Percentiles rank a stretch among this genome's conserved stretches.
phyloP scores from a whole-genome alignment of 2,797 vertebrate genomes.

The Myotis planiceps region DNA sequence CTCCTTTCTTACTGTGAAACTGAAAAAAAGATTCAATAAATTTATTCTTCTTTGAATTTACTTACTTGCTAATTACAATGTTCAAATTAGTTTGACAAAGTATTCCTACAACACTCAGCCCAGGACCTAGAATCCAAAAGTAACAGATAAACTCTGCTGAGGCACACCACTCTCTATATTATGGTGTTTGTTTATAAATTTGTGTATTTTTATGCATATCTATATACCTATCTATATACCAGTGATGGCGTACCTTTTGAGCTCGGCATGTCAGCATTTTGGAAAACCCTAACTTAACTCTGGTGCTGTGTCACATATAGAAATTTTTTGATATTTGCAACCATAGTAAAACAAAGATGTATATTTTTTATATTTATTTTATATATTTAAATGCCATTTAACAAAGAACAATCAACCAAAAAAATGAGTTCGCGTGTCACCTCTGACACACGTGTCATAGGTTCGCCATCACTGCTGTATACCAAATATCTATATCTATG shows the following conservation, averaged over 20 bases:
- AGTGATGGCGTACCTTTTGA: too few species aligned
- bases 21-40: slow-evolving; percentile 19
- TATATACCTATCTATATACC: neutral
- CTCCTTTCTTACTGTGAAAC: neutral
- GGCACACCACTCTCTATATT: neutral
- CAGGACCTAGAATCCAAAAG: neutral
- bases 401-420: too few species aligned
- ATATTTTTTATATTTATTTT: too few species aligned
- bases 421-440: too few species aligned
- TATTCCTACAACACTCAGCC: neutral
- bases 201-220: neutral
- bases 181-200: neutral
- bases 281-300: too few species aligned
- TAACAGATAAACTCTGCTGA: neutral
- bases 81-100: slow-evolving; percentile 17
- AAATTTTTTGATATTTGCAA: too few species aligned
- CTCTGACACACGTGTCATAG: too few species aligned
- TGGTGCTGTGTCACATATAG: too few species aligned
- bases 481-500: neutral
- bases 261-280: too few species aligned
- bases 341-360: too few species aligned
- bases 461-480: too few species aligned
- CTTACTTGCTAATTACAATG: neutral
- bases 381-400: too few species aligned
- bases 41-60: neutral